Conservation (phyloP, 2,888 invertebrate species). For the Nymphalis urticae region DNA sequence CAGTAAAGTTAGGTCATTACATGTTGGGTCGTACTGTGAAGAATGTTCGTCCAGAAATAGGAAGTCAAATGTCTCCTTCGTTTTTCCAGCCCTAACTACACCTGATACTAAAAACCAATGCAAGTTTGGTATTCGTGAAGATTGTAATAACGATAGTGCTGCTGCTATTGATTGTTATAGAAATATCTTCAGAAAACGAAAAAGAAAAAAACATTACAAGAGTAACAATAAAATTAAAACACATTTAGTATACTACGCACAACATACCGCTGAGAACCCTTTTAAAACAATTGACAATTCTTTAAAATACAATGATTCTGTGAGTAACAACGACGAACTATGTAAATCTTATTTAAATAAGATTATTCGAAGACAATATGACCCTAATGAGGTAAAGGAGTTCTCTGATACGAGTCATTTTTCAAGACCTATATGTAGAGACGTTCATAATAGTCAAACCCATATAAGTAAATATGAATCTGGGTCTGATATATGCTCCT, state of each 20-base stretch:
- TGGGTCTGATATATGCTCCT: constrained; percentile 61
- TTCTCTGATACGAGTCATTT: constrained; percentile 55
- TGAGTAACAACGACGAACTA: constrained; percentile 12
- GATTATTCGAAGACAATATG: constrained; percentile 59
- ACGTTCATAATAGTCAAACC: constrained; percentile 36
- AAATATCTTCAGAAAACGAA: constrained; percentile 43
- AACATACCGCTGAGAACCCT: constrained; percentile 46
- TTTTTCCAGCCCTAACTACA: constrained; percentile 31
- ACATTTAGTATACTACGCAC: constrained; percentile 55
- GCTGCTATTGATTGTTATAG: constrained; percentile 27
- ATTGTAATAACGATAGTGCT: constrained; percentile 9
- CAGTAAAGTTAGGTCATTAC: constrained; percentile 16
- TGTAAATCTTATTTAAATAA: constrained; percentile 48
- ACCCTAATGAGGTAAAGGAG: constrained; percentile 45
- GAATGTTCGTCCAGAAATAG: constrained; percentile 28
- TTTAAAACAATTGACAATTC: constrained; percentile 39
- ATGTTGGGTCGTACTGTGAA: constrained; percentile 17
- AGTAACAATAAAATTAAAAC: constrained; percentile 44
- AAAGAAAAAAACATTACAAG: constrained; percentile 42
- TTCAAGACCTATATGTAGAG: constrained; percentile 64
- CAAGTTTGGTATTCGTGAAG: constrained; percentile 16
- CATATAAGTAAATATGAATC: constrained; percentile 43
- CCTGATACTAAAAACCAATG: constrained; percentile 9
- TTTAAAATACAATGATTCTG: neutral
- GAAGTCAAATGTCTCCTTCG: constrained; percentile 38